phyloP scores from a whole-genome alignment of 2,797 vertebrate species.

The Caiman crocodilus region DNA sequence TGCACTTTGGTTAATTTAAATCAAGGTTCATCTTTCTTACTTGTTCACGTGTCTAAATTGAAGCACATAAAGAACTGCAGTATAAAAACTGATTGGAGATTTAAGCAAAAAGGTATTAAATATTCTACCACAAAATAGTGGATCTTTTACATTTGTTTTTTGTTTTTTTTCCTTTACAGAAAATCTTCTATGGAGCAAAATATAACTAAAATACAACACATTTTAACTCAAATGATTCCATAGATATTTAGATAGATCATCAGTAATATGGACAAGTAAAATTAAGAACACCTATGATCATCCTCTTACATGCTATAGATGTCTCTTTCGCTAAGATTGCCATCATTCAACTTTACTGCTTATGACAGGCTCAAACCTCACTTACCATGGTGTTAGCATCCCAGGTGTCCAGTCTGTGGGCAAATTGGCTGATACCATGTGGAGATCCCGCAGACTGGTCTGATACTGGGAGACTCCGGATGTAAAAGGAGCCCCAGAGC shows the following conservation, averaged over 20 bases:
- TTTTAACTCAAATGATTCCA: constrained; percentile 16
- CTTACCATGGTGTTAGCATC: too few species aligned
- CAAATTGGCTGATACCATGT: too few species aligned
- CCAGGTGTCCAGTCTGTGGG: too few species aligned
- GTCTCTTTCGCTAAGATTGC: constrained; percentile 43
- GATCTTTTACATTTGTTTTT: too few species aligned
- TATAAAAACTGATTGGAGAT: not conserved
- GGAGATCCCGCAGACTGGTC: too few species aligned
- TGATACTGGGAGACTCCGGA: too few species aligned
- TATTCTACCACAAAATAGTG: not conserved
- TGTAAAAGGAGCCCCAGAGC: too few species aligned
- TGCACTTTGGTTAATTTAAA: not conserved
- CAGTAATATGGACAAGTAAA: too few species aligned
- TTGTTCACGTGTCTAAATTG: not conserved
- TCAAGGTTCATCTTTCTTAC: not conserved
- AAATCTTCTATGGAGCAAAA: constrained; percentile 33
- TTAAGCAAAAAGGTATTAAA: not conserved
- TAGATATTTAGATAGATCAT: constrained; percentile 33
- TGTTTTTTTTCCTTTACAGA: not conserved
- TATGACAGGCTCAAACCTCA: too few species aligned
- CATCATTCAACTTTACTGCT: constrained; percentile 41
- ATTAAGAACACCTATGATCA: too few species aligned
- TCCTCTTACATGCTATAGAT: constrained; percentile 59
- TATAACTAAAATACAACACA: not conserved
- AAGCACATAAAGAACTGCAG: not conserved